Conservation (phyloP, 2,113 vertebrate genomes). For the Lepus timidus region DNA sequence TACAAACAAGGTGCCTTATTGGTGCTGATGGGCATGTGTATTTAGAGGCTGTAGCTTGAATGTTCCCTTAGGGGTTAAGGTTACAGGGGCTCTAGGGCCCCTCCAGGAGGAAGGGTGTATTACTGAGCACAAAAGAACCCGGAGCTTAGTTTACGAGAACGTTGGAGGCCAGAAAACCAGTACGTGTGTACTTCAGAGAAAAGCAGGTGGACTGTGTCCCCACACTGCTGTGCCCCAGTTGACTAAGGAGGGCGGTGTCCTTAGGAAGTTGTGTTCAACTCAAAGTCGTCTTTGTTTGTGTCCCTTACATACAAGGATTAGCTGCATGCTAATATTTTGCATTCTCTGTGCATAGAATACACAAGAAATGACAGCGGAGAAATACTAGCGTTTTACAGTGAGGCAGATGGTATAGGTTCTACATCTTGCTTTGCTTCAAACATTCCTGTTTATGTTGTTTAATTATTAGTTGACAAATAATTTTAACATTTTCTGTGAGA, state of each 20-base stretch:
- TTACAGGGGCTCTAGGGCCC: fast-evolving
- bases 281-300: neutral
- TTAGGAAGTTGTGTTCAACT: neutral
- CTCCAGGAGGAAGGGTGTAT: neutral
- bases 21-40: neutral
- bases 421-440: neutral
- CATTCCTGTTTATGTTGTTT: neutral
- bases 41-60: neutral
- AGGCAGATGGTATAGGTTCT: neutral
- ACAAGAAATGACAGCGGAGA: neutral
- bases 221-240: neutral
- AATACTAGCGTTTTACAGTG: fast-evolving
- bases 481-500: neutral
- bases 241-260: neutral
- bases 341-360: neutral
- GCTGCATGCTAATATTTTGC: neutral
- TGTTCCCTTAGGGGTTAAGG: fast-evolving
- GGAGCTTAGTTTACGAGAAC: neutral
- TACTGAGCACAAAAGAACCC: neutral
- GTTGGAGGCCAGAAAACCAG: neutral
- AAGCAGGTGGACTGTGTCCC: no score
- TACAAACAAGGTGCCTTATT: neutral
- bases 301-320: neutral
- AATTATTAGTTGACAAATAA: neutral
- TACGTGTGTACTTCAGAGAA: no score